Evolutionary conservation across 2,888 invertebrate genomes (phyloP), one percentile per base, ranked within the genome.

Genomic region (Andricus curvator): DNA sequence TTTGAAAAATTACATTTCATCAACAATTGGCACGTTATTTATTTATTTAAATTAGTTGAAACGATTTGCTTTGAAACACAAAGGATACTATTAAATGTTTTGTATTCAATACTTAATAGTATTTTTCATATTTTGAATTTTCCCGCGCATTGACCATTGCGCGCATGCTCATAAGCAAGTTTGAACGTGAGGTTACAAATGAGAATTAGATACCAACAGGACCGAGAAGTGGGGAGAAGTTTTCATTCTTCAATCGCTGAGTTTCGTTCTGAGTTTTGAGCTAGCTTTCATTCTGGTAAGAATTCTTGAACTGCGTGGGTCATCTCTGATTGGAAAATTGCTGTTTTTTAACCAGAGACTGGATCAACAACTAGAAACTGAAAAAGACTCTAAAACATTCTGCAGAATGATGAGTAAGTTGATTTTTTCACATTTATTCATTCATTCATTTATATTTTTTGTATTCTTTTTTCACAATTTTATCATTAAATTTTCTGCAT

Each of bases 301-400:
- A 56, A 56, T 22, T 33, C 20, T 11, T 0, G 4, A 51, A 51
- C 22, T 56, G 9, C 44, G 9, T 48, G 17, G 22, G 4, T 20
- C 25, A 29, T 20, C n/a, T 70, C 8, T 74, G 8, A 74, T 74
- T 74, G 56, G 13, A 37, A 74, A 74, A 74, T 74, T 74, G 56
- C n/a, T 37, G 1, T 20, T 33, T 74, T 56, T 70, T 25, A 25
- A n/a, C 2, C 13, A 9, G 13, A 22, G 13, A 67, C 48, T 70
- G 15, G 17, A 22, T 48, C 17, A 13, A 56, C n/a, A 51, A 37
- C 51, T 74, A 17, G 51, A n/a, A 11, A 74, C 17, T 29, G 33
- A 33, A n/a, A 11, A 4, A 51, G 48, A n/a, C 17, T 6, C 2
- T 22, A 13, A 33, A 74, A 33, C 6, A 29, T 4, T 33, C 48